These are phyloP conservation scores for Mus pahari DNA, from an alignment of 2,113 vertebrate genomes.

Conservation along the genomic window DNA sequence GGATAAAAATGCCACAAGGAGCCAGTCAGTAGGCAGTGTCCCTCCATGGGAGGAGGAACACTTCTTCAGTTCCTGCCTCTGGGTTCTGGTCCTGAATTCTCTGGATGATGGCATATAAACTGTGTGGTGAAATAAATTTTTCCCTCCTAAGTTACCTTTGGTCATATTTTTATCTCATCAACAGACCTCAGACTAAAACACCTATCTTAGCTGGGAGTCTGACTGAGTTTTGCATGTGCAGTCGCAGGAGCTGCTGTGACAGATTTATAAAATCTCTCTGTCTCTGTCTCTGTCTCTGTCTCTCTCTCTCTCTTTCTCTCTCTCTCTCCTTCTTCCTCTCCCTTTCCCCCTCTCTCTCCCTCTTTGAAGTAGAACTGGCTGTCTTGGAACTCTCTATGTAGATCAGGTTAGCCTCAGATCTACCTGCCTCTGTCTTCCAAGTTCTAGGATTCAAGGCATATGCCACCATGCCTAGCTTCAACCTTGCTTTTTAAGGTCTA, in stretches of 20 bases:
- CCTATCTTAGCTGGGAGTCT: not conserved
- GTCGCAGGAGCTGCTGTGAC: not conserved
- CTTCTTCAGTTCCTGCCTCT: not conserved
- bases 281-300: not conserved
- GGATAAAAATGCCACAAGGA: not conserved
- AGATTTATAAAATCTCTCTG: not conserved
- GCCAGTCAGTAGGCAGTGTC: not conserved
- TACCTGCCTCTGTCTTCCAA: not conserved
- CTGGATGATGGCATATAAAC: not conserved
- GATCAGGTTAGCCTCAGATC: not conserved
- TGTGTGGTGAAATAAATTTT: not conserved
- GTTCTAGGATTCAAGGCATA: not conserved
- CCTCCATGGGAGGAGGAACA: not conserved
- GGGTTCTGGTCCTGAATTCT: not conserved
- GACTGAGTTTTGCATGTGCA: not conserved
- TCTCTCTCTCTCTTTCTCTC: not conserved
- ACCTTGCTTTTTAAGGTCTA: not conserved
- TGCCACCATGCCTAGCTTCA: not conserved
- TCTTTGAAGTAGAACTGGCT: not conserved
- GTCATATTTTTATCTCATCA: not conserved
- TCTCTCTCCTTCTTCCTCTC: too few relatives aligned
- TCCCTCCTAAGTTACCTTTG: not conserved
- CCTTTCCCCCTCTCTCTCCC: not conserved
- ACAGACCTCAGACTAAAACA: too few relatives aligned
- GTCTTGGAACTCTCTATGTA: not conserved